Base-by-base conservation (phyloP, 2,797 vertebrate species). In the Anableps anableps region DNA sequence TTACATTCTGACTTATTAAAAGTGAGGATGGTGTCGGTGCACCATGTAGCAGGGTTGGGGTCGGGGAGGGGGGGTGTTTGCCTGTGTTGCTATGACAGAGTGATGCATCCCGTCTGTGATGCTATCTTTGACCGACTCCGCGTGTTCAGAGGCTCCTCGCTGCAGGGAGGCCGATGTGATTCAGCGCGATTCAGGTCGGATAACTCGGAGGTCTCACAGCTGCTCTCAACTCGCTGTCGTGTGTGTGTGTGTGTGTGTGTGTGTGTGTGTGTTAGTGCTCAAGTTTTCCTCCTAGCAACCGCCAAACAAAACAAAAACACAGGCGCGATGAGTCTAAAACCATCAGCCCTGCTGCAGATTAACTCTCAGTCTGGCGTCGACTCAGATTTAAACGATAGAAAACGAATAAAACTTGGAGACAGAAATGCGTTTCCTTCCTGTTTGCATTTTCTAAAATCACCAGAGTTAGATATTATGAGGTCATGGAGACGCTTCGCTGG, bases 81-180 rank as follows among this genome's bases (percentile, higher is more conserved):
- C 83, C 78, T 82, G 82, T 26, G 94, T 95, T 95, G 94, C 95
- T 87, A 95, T 82, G 94, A 83, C 84, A 26, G 84, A 90, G 88
- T 82, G 79, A 87, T 74, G 80, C 81, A 83, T 89, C 86, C 88
- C 80, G 88, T 75, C 80, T 84, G 89, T 84, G 88, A 92, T 88
- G 93, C 87, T 89, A 92, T 92, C 90, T 92, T 82, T 83, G 84
- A 89, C 87, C 74, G 90, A 13, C 55, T 80, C 83, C 14, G n/a
- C 26, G 1, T 78, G 79, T 81, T 81, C 62, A 79, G 85, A 88
- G 38, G 51, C 74, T 34, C 4, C 21, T 7, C 2, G 64, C 74
- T 60, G 75, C 68, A 53, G 19, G 79, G 73, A 34, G 36, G 53
- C 38, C 26, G 72, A 51, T 17, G 80, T 92, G 89, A 92, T 80